A percentile compares a stretch with the other conserved stretches of the same genome.
phyloP scores from a whole-genome alignment of 2,113 vertebrate genomes.

The Cephalopholis sonnerati region DNA sequence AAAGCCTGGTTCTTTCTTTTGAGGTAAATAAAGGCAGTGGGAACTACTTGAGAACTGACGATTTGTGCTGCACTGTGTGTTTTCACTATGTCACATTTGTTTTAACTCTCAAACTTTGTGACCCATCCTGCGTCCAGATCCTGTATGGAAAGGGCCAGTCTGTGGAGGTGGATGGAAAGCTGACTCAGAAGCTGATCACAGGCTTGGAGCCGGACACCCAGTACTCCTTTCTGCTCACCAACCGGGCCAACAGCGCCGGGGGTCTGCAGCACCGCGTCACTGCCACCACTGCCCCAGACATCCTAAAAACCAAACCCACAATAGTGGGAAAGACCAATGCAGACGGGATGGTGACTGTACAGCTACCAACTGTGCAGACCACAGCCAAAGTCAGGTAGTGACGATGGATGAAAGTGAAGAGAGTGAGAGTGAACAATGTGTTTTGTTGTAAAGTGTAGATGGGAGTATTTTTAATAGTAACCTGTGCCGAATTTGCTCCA shows the following conservation, averaged over 20 bases:
- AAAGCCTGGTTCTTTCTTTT: neutral
- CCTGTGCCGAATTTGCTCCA: conserved; percentile 6
- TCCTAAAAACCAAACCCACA: conserved; percentile 92
- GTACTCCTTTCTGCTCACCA: conserved; percentile 96
- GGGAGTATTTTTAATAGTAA: conserved; percentile 1
- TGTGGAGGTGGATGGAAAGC: conserved; percentile 94
- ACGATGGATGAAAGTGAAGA: conserved; percentile 47
- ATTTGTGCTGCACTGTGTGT: neutral
- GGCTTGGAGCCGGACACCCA: conserved; percentile 95
- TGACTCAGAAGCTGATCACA: conserved; percentile 93
- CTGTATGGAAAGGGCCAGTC: conserved; percentile 95
- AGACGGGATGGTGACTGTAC: conserved; percentile 96
- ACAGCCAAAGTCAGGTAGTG: conserved; percentile 93
- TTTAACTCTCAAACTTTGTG: neutral
- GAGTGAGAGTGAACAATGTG: neutral
- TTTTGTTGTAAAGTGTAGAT: neutral
- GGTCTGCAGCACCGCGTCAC: conserved; percentile 96
- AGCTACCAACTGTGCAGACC: conserved; percentile 92
- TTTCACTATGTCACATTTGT: neutral
- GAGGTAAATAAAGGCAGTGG: neutral
- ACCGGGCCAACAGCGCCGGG: conserved; percentile 95
- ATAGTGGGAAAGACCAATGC: conserved; percentile 95
- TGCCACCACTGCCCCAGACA: conserved; percentile 93
- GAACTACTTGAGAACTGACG: neutral
- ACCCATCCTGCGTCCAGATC: conserved; percentile 85